Base-by-base conservation (phyloP, 64 coral and sea anemone species). In the Platygyra sinensis region DNA sequence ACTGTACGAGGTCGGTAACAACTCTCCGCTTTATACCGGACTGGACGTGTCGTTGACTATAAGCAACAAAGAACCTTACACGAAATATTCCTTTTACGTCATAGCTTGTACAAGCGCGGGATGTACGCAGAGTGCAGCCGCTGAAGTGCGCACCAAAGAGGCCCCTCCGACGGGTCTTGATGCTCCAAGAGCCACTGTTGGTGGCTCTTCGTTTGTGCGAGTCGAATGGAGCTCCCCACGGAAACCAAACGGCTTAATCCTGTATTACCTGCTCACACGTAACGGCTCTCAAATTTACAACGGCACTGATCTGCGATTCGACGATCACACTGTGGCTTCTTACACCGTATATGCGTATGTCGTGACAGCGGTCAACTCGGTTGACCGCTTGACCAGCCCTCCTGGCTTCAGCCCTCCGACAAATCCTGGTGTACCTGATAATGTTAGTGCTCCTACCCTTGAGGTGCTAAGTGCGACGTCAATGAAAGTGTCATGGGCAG, bases 391-490 rank as follows among this genome's bases (percentile, higher is more conserved):
- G 62, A 63, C 90, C 17, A 99, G 97, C 30, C 88, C 87, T 19
- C 72, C 87, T 8, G 94, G 94, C 20, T 83, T 86, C 60, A 99
- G 87, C 22, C 39, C 81, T 42, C 88, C 94, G 24, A 99, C 97
- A 9, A 88, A 95, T 49, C 94, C 94, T 11, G 97, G 97, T 31
- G 91, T 91, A 7, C 97, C 97, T 10, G 94, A 99, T 69, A 96
- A 99, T 50, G 90, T 99, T 0, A 91, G 87, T 19, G 67, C 75
- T 27, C 94, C 97, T 12, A 36, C 60, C 11, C 60, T 99, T 61
- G 87, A 80, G 2, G 93, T 93, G 24, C 78, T 99, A 57, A 90
- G 94, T 49, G 74, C 94, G 54, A 91, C 73, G 17, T 83, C 82
- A 32, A 99, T 99, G 19, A 88, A 87, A 75, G 94, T 93, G 8